These are phyloP conservation scores for Syrista parreyssii DNA, from an alignment of 2,888 invertebrate species.

Conservation along the genomic window DNA sequence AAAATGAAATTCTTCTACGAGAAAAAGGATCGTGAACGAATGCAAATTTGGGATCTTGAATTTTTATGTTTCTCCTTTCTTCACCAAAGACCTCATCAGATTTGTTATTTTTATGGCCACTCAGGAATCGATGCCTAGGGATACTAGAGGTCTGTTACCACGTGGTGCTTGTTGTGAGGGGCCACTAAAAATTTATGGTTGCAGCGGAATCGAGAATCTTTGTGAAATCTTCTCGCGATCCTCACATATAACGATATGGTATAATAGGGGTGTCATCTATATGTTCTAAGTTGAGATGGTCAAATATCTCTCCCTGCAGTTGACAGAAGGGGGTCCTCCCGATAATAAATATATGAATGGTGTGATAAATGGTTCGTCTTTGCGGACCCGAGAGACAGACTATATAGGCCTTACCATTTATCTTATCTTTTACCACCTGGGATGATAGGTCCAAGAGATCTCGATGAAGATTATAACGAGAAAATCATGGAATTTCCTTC, in stretches of 20 bases:
- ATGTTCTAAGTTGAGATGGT: constrained; percentile 30
- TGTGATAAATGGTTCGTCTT: constrained; percentile 42
- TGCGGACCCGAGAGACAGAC: constrained; percentile 20
- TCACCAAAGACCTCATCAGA: background rate
- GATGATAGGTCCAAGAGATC: constrained; percentile 4
- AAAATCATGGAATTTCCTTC: background rate
- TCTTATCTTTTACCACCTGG: constrained; percentile 27
- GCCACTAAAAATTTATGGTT: background rate
- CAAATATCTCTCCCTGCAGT: constrained; percentile 27
- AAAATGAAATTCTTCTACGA: background rate
- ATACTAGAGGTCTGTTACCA: background rate
- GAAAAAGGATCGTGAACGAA: background rate
- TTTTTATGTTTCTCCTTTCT: too few species aligned
- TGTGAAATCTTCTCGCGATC: background rate
- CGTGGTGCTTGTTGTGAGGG: background rate
- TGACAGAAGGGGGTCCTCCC: constrained; percentile 18
- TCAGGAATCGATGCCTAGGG: background rate
- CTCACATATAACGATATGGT: background rate
- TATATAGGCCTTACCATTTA: constrained; percentile 30
- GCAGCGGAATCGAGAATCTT: background rate
- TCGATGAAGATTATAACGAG: constrained; percentile 6
- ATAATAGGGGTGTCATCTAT: constrained; percentile 1
- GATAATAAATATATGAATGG: constrained; percentile 44
- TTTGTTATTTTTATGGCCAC: background rate
- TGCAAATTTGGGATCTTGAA: too few species aligned